Conservation (phyloP, 2,113 vertebrate species). For the Rissa tridactyla region DNA sequence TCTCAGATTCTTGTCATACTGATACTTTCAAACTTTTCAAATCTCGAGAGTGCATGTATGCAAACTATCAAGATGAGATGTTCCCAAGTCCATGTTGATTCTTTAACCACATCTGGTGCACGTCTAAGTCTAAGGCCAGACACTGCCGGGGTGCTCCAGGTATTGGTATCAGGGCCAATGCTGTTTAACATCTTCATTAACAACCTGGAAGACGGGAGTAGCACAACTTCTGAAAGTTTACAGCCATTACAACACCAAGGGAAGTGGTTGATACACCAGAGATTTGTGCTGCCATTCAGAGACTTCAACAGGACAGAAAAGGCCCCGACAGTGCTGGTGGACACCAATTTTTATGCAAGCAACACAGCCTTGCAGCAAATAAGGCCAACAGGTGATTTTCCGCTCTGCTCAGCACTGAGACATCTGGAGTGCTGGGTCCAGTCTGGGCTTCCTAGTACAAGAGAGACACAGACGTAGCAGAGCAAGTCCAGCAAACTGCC, state of each 20-base stretch:
- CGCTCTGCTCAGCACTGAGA: neutral
- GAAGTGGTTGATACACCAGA: neutral
- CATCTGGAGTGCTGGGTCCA: neutral
- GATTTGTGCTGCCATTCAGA: neutral
- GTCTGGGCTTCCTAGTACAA: neutral
- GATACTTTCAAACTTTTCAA: neutral
- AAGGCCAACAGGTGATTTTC: neutral
- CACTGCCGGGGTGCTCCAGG: too few species aligned
- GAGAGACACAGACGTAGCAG: neutral
- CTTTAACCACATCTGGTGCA: neutral
- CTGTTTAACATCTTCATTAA: neutral
- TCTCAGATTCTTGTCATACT: neutral
- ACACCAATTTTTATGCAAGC: neutral
- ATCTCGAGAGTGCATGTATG: neutral
- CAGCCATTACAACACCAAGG: neutral
- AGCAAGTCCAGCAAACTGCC: neutral
- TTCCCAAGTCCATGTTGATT: neutral
- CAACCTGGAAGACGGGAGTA: neutral
- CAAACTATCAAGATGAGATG: neutral
- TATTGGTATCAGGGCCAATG: neutral
- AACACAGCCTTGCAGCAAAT: neutral
- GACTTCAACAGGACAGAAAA: neutral
- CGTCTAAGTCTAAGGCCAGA: neutral
- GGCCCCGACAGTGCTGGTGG: neutral
- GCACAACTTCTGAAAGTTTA: neutral